phyloP scores from a whole-genome alignment of 2,797 vertebrate genomes.

The Peromyscus eremicus region DNA sequence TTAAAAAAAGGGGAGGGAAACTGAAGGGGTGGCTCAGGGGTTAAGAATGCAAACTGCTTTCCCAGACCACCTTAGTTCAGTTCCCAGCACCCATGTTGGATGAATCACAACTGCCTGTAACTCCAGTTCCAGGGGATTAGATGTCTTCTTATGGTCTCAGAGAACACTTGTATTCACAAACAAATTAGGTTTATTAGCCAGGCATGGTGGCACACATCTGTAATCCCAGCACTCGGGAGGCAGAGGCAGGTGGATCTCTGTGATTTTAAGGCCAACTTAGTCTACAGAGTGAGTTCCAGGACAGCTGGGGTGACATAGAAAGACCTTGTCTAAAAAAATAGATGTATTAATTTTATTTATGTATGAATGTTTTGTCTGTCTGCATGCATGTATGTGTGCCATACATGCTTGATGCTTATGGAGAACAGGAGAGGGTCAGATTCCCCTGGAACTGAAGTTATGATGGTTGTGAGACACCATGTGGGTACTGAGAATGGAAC shows the following conservation, averaged over 20 bases:
- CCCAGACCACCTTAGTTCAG: neutral
- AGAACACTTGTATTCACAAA: neutral
- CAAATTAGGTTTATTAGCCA: neutral
- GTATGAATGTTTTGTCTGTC: neutral
- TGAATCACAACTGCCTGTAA: neutral
- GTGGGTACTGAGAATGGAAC: neutral
- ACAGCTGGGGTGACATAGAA: neutral
- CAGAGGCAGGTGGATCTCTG: neutral
- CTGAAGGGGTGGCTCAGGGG: neutral
- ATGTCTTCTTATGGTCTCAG: neutral
- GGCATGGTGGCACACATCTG: neutral
- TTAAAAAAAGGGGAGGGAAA: neutral
- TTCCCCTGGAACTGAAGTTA: neutral
- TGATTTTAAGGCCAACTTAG: neutral
- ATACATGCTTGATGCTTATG: too few species aligned
- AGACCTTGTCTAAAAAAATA: neutral
- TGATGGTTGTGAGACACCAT: neutral
- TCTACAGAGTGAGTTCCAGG: neutral
- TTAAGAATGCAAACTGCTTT: neutral
- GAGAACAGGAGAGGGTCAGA: neutral
- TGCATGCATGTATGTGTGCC: neutral
- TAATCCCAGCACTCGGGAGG: neutral
- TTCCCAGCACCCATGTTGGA: neutral
- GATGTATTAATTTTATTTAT: neutral
- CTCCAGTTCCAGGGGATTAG: neutral